Percentiles rank a stretch among this genome's conserved stretches.
Evolutionary conservation across 1,140 invertebrate species (phyloP).

Genomic region (Drosophila navojoa): DNA sequence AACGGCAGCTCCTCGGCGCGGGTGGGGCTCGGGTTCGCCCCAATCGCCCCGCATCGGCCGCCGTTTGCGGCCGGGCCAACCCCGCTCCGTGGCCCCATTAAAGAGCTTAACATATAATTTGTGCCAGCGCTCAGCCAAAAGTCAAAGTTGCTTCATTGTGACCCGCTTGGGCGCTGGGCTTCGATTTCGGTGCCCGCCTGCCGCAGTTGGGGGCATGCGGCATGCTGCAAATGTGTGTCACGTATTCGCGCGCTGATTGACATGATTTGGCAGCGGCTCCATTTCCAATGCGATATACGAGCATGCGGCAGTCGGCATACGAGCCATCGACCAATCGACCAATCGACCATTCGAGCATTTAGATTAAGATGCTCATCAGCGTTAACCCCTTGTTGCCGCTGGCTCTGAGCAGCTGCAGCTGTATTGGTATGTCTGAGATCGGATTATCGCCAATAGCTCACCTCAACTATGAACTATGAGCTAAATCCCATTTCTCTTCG

Average conservation of each 20-base stretch:
- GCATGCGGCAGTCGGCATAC: constrained; percentile 2
- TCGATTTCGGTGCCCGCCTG: neutral
- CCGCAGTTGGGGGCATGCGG: constrained; percentile 4
- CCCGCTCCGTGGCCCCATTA: constrained; percentile 47
- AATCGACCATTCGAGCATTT: neutral
- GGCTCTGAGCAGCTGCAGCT: neutral
- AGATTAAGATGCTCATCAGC: constrained; percentile 12
- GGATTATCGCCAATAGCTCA: too few species aligned
- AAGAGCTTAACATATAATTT: constrained; percentile 63
- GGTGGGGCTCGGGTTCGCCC: constrained; percentile 28
- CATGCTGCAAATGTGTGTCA: constrained; percentile 66
- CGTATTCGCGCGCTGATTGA: constrained; percentile 69
- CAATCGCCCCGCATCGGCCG: constrained; percentile 10
- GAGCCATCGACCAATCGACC: neutral
- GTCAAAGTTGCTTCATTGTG: constrained; percentile 43
- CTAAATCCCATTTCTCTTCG: too few species aligned
- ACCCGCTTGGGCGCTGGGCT: constrained; percentile 21
- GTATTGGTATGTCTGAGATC: too few species aligned
- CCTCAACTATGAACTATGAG: too few species aligned
- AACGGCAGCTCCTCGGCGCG: constrained; percentile 66
- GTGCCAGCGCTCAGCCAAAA: constrained; percentile 35
- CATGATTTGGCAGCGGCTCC: constrained; percentile 61
- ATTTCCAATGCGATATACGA: constrained; percentile 17
- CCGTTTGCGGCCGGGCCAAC: constrained; percentile 1
- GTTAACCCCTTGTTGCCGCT: constrained; percentile 31